A percentile compares a stretch with the other conserved stretches of the same genome.
Evolutionary conservation across 2,888 invertebrate genomes (phyloP).

Genomic region (Tyria jacobaeae): DNA sequence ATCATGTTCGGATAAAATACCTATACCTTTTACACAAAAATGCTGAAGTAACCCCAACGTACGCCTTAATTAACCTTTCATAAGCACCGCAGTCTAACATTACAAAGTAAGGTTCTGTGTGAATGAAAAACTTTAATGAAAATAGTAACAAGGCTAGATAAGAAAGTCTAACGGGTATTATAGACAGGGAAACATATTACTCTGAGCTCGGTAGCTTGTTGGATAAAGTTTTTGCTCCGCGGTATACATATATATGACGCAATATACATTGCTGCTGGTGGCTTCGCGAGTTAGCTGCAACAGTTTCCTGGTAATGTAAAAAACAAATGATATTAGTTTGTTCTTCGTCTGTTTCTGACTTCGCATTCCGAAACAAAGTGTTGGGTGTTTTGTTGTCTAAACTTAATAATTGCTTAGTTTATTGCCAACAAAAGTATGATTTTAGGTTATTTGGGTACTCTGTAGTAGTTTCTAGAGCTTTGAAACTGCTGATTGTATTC

Average conservation of each 20-base stretch:
- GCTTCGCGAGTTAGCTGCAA: constrained; percentile 13
- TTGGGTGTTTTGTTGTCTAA: background rate
- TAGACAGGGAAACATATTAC: constrained; percentile 27
- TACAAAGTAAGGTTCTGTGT: constrained; percentile 36
- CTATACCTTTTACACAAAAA: background rate
- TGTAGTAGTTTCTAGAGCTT: background rate
- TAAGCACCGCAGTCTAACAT: constrained; percentile 16
- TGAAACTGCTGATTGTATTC: background rate
- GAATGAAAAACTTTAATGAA: constrained; percentile 49
- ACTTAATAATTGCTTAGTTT: background rate
- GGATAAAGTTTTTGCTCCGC: constrained; percentile 27
- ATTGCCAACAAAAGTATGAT: background rate
- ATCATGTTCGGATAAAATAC: no score
- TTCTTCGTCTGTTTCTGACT: constrained; percentile 1
- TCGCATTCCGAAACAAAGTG: background rate
- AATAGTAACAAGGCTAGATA: constrained; percentile 41
- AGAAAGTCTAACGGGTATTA: constrained; percentile 33
- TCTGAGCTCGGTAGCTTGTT: constrained; percentile 20
- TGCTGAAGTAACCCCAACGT: background rate
- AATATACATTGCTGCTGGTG: constrained; percentile 7
- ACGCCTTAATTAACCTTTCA: constrained; percentile 5
- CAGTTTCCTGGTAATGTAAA: constrained; percentile 7
- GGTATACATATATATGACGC: constrained; percentile 17
- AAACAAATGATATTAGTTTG: constrained; percentile 8
- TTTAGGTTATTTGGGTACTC: background rate